These are phyloP conservation scores for Morpho achilles DNA, from an alignment of 2,888 invertebrate genomes.

Conservation along the genomic window DNA sequence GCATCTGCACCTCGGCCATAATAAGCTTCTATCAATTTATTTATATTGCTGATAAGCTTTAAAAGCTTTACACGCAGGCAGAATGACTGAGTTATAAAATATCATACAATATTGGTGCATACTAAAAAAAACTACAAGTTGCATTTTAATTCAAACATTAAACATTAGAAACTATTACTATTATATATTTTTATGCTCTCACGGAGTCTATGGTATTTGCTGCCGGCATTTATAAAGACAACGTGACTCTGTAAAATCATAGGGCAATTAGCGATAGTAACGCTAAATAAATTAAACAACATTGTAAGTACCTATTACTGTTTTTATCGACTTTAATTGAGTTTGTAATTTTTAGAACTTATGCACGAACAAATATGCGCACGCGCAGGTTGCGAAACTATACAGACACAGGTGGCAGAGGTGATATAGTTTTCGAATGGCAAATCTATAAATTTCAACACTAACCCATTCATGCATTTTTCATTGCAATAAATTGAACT, in stretches of 20 bases:
- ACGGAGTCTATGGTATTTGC: too few species aligned
- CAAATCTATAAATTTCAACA: constrained; percentile 6
- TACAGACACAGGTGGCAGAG: not conserved
- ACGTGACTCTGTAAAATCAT: too few species aligned
- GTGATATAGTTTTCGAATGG: not conserved
- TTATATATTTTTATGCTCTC: not conserved
- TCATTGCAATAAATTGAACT: constrained; percentile 16
- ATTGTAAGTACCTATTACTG: not conserved
- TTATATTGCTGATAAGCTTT: too few species aligned
- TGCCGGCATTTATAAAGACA: too few species aligned
- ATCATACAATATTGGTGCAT: too few species aligned
- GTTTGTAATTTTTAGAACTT: constrained; percentile 5
- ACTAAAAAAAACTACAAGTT: too few species aligned
- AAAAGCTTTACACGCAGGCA: too few species aligned
- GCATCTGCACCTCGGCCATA: too few species aligned
- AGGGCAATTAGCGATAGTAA: too few species aligned
- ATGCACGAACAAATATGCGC: constrained; percentile 15
- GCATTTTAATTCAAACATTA: not conserved
- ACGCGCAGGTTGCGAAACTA: constrained; percentile 2
- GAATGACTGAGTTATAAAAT: too few species aligned
- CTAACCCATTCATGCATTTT: constrained; percentile 14
- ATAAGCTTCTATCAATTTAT: too few species aligned
- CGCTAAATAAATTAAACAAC: too few species aligned
- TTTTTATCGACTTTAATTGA: constrained; percentile 7
- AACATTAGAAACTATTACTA: not conserved